A percentile compares a stretch with the other conserved stretches of the same genome.
phyloP scores from a whole-genome alignment of 2,113 vertebrate genomes.

The Triplophysa tibetana region DNA sequence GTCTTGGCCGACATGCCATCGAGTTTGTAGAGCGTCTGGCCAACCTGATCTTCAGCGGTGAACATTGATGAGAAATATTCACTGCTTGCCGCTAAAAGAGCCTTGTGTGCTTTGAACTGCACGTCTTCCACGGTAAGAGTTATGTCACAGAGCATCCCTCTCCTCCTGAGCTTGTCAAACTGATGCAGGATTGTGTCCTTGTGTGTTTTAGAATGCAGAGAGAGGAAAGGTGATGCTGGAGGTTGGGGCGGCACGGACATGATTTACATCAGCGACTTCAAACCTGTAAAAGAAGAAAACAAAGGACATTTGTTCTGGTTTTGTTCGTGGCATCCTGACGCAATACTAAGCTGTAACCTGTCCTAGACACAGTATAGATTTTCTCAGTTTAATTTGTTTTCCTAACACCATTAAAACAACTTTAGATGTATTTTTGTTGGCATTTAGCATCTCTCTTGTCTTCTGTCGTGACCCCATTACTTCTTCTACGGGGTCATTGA shows the following conservation, averaged over 20 bases:
- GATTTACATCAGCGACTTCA: neutral
- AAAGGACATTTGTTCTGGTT: neutral
- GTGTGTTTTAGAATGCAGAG: constrained; percentile 82
- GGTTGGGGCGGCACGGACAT: constrained; percentile 72
- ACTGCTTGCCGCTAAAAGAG: constrained; percentile 93
- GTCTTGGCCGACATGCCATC: constrained; percentile 83
- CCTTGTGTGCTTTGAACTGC: constrained; percentile 91
- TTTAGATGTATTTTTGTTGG: too few species aligned
- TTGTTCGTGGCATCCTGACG: too few species aligned
- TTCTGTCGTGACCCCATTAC: too few species aligned
- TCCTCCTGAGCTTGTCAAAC: constrained; percentile 84
- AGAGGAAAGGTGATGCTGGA: constrained; percentile 55
- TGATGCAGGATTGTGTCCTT: constrained; percentile 83
- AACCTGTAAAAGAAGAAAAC: neutral
- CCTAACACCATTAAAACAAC: too few species aligned
- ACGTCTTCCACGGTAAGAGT: constrained; percentile 89
- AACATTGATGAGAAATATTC: constrained; percentile 94
- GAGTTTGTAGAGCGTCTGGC: constrained; percentile 79
- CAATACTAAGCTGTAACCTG: too few species aligned
- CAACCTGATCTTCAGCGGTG: constrained; percentile 76
- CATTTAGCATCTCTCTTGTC: too few species aligned
- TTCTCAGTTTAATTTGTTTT: too few species aligned
- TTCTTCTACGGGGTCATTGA: too few species aligned
- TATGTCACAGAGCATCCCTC: constrained; percentile 89
- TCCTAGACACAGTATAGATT: too few species aligned